These are phyloP conservation scores for Otus scops DNA, from an alignment of 2,797 vertebrate species.

Conservation along the genomic window DNA sequence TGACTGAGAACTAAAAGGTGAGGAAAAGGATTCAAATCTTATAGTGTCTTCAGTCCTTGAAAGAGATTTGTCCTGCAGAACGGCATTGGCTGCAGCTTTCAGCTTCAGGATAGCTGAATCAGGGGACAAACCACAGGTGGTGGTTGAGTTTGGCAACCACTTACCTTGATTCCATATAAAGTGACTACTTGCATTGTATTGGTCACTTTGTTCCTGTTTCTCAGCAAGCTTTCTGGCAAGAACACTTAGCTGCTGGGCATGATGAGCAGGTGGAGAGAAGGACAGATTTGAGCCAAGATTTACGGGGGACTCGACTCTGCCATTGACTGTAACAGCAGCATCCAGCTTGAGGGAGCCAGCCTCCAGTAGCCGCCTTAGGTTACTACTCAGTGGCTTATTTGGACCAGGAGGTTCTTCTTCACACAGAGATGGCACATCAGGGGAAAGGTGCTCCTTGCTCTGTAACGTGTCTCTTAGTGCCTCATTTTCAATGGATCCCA, in stretches of 20 bases:
- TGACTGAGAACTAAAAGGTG: slow-evolving; percentile 96
- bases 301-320: slow-evolving; percentile 83
- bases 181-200: slow-evolving; percentile 86
- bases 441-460: slow-evolving; percentile 89
- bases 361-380: slow-evolving; percentile 92
- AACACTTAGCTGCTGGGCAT: slow-evolving; percentile 96
- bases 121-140: slow-evolving; percentile 90
- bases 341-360: slow-evolving; percentile 93
- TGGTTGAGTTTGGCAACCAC: slow-evolving; percentile 89
- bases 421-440: slow-evolving; percentile 88
- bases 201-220: slow-evolving; percentile 94
- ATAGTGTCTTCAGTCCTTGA: slow-evolving; percentile 87
- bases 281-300: slow-evolving; percentile 82
- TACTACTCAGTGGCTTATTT: slow-evolving; percentile 94
- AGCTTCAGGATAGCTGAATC: slow-evolving; percentile 98
- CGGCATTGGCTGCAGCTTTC: slow-evolving; percentile 96
- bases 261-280: slow-evolving; percentile 92
- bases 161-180: slow-evolving; percentile 96
- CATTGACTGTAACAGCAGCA: slow-evolving; percentile 78
- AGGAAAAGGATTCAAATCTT: slow-evolving; percentile 94
- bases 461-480: slow-evolving; percentile 78
- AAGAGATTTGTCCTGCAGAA: slow-evolving; percentile 95
- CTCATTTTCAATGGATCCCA: slow-evolving; percentile 86
- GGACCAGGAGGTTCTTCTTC: slow-evolving; percentile 87
- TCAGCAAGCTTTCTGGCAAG: slow-evolving; percentile 95